These are phyloP conservation scores for Sterna hirundo DNA, from an alignment of 2,113 vertebrate species.

Conservation along the genomic window DNA sequence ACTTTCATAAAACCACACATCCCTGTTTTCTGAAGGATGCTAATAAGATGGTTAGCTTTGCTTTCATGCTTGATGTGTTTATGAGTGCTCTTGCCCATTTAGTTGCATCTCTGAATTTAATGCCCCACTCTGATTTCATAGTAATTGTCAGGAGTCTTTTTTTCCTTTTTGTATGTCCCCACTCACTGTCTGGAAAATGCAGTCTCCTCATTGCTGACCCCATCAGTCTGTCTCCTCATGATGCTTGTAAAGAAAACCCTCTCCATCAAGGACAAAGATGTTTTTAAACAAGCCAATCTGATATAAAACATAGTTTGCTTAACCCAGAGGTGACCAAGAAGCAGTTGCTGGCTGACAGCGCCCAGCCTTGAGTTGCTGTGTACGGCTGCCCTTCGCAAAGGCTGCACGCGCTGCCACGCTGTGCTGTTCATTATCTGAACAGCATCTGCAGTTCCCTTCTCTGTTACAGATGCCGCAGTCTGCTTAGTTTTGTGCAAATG, in stretches of 20 bases:
- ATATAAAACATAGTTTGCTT: slow-evolving; percentile 42
- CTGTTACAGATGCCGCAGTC: slow-evolving; percentile 54
- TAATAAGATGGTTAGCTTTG: slow-evolving; percentile 59
- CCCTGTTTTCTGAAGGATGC: slow-evolving; percentile 47
- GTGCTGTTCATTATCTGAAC: slow-evolving; percentile 49
- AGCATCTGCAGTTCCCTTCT: slow-evolving; percentile 47
- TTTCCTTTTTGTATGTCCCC: not conserved
- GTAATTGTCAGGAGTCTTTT: slow-evolving; percentile 38
- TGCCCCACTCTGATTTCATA: slow-evolving; percentile 42
- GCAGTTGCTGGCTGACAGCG: not conserved
- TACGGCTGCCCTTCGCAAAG: slow-evolving; percentile 30
- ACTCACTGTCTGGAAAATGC: slow-evolving; percentile 35
- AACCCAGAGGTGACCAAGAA: slow-evolving; percentile 39
- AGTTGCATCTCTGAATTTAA: slow-evolving; percentile 31
- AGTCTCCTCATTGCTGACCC: slow-evolving; percentile 48
- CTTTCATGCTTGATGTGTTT: slow-evolving; percentile 52
- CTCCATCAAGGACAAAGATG: slow-evolving; percentile 46
- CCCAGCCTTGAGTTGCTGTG: slow-evolving; percentile 23
- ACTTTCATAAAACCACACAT: slow-evolving; percentile 59
- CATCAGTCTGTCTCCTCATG: slow-evolving; percentile 47
- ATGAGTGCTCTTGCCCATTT: slow-evolving; percentile 48
- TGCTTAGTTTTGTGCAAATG: slow-evolving; percentile 46
- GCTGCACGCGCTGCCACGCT: not conserved
- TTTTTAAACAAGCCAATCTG: slow-evolving; percentile 48
- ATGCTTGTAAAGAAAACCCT: slow-evolving; percentile 35